phyloP scores from a whole-genome alignment of 2,888 invertebrate species.

The Trachelus tabidus region DNA sequence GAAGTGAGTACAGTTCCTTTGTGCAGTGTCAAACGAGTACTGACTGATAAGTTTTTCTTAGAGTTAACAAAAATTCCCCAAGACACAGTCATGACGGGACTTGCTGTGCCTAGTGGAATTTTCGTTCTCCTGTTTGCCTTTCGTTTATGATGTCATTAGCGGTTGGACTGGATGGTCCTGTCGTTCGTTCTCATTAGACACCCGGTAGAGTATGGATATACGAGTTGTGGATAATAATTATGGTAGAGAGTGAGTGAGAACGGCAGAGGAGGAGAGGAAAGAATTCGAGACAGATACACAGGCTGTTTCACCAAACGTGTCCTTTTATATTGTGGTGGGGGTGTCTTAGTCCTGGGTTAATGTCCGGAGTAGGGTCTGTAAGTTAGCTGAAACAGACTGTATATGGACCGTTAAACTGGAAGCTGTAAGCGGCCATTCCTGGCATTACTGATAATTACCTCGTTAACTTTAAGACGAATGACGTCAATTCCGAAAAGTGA shows the following conservation, averaged over 20 bases:
- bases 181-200: background rate
- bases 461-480: background rate
- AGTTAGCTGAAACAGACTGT: background rate
- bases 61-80: background rate
- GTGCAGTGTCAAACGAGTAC: background rate
- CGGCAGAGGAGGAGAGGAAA: background rate
- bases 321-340: background rate
- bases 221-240: background rate
- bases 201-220: background rate
- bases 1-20: background rate
- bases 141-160: background rate
- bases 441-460: background rate
- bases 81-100: background rate
- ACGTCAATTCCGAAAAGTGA: background rate
- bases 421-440: background rate
- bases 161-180: background rate
- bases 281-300: background rate
- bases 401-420: background rate
- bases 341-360: background rate
- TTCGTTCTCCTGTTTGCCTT: background rate
- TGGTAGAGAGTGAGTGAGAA: background rate
- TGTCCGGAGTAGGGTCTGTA: background rate
- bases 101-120: background rate
- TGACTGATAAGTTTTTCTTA: background rate
- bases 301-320: background rate